Evolutionary conservation across 1,140 invertebrate species (phyloP).

Genomic region (Pogonus chalceus): DNA sequence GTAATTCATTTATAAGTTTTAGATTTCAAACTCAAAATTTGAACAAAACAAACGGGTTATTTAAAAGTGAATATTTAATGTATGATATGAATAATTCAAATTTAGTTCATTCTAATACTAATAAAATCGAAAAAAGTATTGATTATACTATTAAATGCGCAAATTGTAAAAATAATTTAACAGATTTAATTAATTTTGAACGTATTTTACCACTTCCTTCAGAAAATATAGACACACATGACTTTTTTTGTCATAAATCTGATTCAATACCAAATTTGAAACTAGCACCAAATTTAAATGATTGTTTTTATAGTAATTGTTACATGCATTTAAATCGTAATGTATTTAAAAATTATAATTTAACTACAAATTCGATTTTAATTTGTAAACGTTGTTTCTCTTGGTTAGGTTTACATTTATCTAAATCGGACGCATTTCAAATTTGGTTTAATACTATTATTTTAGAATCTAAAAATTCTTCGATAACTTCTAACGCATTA

Average conservation of each 20-base stretch:
- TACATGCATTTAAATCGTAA: constrained; percentile 37
- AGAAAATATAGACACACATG: constrained; percentile 40
- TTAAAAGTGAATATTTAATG: constrained; percentile 40
- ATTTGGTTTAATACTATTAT: constrained; percentile 29
- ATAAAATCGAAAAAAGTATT: constrained; percentile 26
- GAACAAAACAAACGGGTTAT: constrained; percentile 32
- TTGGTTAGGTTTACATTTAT: constrained; percentile 36
- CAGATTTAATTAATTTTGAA: constrained; percentile 33
- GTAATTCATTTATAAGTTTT: constrained; percentile 26
- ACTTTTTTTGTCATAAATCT: constrained; percentile 46
- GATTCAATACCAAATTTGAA: constrained; percentile 20
- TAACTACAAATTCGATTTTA: constrained; percentile 33
- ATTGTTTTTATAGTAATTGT: constrained; percentile 42
- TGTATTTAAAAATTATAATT: constrained; percentile 35
- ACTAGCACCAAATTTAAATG: constrained; percentile 35
- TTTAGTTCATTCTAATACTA: constrained; percentile 14
- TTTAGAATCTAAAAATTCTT: constrained; percentile 25
- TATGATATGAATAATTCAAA: constrained; percentile 20
- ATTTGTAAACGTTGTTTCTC: constrained; percentile 43
- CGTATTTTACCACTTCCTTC: constrained; percentile 44
- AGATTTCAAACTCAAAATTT: constrained; percentile 21
- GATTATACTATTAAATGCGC: constrained; percentile 36
- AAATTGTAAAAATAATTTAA: constrained; percentile 40
- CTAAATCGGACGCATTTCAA: constrained; percentile 17
- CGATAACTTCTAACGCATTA: constrained; percentile 29